These are phyloP conservation scores for Neolamprologus hecqui DNA, from an alignment of 2,113 vertebrate genomes.

Conservation along the genomic window DNA sequence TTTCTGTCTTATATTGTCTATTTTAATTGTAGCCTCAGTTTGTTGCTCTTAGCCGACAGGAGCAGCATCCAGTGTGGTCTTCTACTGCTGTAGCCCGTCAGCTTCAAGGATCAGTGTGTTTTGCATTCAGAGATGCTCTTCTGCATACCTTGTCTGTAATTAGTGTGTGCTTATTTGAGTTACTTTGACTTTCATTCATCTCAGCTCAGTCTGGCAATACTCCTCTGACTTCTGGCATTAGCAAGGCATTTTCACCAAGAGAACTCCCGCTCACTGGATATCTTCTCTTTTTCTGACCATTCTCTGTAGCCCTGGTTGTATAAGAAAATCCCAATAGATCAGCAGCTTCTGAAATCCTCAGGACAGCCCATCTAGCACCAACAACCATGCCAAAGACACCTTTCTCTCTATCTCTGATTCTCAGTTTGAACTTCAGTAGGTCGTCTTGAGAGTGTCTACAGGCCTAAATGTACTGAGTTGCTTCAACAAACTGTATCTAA, in stretches of 20 bases:
- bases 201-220: background rate
- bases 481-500: background rate
- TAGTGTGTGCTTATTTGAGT: background rate
- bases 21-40: background rate
- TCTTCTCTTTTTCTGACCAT: background rate
- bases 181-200: background rate
- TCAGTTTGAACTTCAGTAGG: background rate
- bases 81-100: background rate
- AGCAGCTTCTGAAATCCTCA: background rate
- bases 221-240: background rate
- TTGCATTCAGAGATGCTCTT: background rate
- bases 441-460: background rate
- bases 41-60: background rate
- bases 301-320: background rate
- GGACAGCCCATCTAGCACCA: background rate
- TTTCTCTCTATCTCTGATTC: background rate
- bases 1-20: background rate
- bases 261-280: accelerated
- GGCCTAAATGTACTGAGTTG: background rate
- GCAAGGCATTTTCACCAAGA: accelerated
- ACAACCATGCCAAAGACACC: background rate
- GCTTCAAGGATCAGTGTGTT: background rate
- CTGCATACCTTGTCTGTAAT: background rate
- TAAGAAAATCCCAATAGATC: background rate
- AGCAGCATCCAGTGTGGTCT: background rate